These are phyloP conservation scores for Hiodon tergisus DNA, from an alignment of 2,113 vertebrate genomes.

Conservation along the genomic window DNA sequence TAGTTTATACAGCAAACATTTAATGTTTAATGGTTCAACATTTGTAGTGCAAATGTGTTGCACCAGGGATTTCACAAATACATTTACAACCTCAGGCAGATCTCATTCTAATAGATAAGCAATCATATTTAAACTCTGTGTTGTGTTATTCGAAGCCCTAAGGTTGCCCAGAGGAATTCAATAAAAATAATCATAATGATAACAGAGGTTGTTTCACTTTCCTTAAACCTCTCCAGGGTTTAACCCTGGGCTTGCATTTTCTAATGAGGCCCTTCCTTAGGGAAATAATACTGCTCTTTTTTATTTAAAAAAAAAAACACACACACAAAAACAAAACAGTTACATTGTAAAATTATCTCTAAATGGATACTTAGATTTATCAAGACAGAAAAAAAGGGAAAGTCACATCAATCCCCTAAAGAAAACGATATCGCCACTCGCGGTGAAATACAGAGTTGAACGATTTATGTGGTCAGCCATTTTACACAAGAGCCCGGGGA, in stretches of 20 bases:
- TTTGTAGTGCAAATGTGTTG: not conserved
- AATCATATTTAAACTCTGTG: slow-evolving; percentile 11
- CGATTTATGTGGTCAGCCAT: too few species aligned
- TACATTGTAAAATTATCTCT: not conserved
- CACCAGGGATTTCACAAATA: not conserved
- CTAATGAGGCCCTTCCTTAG: not conserved
- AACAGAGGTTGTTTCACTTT: not conserved
- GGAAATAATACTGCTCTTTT: not conserved
- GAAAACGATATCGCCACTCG: too few species aligned
- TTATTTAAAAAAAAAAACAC: not conserved
- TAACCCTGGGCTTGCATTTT: not conserved
- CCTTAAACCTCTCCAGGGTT: not conserved
- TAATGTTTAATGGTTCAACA: not conserved
- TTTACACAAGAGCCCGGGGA: too few species aligned
- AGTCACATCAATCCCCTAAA: too few species aligned
- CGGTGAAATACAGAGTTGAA: too few species aligned
- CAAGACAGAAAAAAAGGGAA: too few species aligned
- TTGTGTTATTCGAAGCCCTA: not conserved
- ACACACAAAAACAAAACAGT: not conserved
- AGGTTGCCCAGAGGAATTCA: not conserved
- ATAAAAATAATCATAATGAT: slow-evolving; percentile 7
- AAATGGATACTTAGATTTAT: not conserved
- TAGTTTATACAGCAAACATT: slow-evolving; percentile 1
- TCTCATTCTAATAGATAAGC: slow-evolving; percentile 4
- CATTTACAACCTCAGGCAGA: not conserved